Percentiles rank a stretch among this genome's conserved stretches.
phyloP scores from a whole-genome alignment of 1,140 invertebrate genomes.

The Orussus abietinus region DNA sequence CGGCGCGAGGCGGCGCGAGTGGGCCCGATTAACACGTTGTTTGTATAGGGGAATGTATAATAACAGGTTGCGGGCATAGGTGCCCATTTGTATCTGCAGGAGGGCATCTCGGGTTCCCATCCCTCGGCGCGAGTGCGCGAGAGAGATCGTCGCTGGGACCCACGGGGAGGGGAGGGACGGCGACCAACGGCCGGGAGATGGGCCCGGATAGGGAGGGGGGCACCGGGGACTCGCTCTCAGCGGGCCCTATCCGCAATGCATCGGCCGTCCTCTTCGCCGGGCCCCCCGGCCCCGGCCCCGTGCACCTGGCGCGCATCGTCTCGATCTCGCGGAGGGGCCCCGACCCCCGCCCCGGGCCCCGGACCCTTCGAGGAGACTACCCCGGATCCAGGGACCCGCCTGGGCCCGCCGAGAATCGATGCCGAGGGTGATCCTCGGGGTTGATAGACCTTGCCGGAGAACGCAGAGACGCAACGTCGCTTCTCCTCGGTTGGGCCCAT shows the following conservation, averaged over 20 bases:
- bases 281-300: slow-evolving; percentile 9
- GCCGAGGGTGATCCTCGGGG: not conserved
- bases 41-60: slow-evolving; percentile 54
- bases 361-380: too few species aligned
- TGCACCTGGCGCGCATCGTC: slow-evolving; percentile 48
- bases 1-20: slow-evolving; percentile 26
- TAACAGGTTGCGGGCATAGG: slow-evolving; percentile 52
- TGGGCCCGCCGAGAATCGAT: not conserved
- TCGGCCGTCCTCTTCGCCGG: slow-evolving; percentile 25
- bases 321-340: slow-evolving; percentile 36
- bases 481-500: too few species aligned
- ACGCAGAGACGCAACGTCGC: too few species aligned
- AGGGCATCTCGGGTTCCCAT: slow-evolving; percentile 50
- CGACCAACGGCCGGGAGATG: not conserved
- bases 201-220: too few species aligned
- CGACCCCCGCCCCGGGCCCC: slow-evolving; percentile 23
- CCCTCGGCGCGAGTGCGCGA: slow-evolving; percentile 23
- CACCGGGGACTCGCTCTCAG: slow-evolving; percentile 23
- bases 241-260: slow-evolving; percentile 33
- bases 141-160: too few species aligned
- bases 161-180: not conserved
- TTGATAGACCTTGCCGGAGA: not conserved
- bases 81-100: slow-evolving; percentile 49
- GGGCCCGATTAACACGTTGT: slow-evolving; percentile 54
- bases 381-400: too few species aligned